Percentiles rank a stretch among this genome's conserved stretches.
Conservation (phyloP, 2,888 invertebrate genomes). For the Agriopis aurantiaria region DNA sequence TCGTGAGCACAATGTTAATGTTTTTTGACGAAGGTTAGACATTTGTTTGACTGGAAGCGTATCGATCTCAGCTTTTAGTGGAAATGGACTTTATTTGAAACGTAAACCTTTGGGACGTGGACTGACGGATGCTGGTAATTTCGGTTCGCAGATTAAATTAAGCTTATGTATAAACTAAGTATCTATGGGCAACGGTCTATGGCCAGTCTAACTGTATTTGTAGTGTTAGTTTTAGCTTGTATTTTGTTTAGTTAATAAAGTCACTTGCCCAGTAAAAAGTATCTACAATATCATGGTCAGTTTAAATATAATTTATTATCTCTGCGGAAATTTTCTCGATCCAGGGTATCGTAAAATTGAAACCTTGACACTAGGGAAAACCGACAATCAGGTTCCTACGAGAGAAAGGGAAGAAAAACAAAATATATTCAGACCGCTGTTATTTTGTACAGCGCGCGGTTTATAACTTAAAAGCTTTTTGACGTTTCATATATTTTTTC, state of each 20-base stretch:
- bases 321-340: slow-evolving; percentile 32
- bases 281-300: neutral
- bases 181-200: too few species aligned
- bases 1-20: slow-evolving; percentile 35
- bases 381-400: slow-evolving; percentile 14
- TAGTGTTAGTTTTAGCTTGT: too few species aligned
- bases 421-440: slow-evolving; percentile 28
- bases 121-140: neutral
- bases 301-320: too few species aligned
- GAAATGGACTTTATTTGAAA: slow-evolving; percentile 26
- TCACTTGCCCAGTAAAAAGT: too few species aligned
- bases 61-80: slow-evolving; percentile 16
- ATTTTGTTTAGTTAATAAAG: too few species aligned
- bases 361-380: neutral
- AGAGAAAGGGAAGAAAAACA: slow-evolving; percentile 8
- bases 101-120: slow-evolving; percentile 22
- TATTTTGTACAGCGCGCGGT: slow-evolving; percentile 10
- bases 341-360: neutral
- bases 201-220: too few species aligned
- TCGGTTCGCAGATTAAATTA: slow-evolving; percentile 1
- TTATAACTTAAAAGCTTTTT: slow-evolving; percentile 12
- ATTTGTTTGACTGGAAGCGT: slow-evolving; percentile 21
- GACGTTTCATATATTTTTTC: slow-evolving; percentile 2
- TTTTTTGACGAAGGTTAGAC: slow-evolving; percentile 43
- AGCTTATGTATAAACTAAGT: neutral